Evolutionary conservation across 2,888 invertebrate genomes (phyloP).

Genomic region (Drosophila vallismaia): DNA sequence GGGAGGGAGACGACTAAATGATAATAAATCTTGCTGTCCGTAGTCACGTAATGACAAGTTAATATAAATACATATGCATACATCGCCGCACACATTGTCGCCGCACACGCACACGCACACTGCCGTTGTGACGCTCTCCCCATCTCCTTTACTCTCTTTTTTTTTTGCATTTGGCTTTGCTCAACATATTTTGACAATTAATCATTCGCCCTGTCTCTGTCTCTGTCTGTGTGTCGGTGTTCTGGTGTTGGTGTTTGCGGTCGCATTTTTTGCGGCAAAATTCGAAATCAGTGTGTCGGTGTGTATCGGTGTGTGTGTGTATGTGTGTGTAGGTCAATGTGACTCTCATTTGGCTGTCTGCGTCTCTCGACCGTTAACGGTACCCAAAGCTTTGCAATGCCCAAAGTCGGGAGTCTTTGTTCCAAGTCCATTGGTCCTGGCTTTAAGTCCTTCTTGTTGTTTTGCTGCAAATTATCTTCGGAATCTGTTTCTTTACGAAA

Average conservation of each 20-base stretch:
- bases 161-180: constrained; percentile 53
- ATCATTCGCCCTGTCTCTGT: constrained; percentile 57
- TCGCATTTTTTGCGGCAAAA: constrained; percentile 33
- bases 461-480: constrained; percentile 1
- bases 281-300: constrained; percentile 56
- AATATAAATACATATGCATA: constrained; percentile 76
- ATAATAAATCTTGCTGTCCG: constrained; percentile 81
- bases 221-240: constrained; percentile 21
- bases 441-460: constrained; percentile 41
- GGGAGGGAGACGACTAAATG: constrained; percentile 42
- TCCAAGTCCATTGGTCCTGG: constrained; percentile 29
- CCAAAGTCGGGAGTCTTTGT: constrained; percentile 21
- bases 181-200: constrained; percentile 79
- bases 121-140: constrained; percentile 40
- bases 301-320: constrained; percentile 26
- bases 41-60: constrained; percentile 83
- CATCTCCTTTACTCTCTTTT: constrained; percentile 12
- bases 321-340: constrained; percentile 63
- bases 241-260: constrained; percentile 20
- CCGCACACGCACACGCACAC: too few relatives aligned
- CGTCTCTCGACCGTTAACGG: constrained; percentile 57
- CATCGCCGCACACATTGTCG: constrained; percentile 26
- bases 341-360: constrained; percentile 42
- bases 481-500: background rate
- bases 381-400: constrained; percentile 29